A percentile compares a stretch with the other conserved stretches of the same genome.
Evolutionary conservation across 2,113 vertebrate genomes (phyloP).

Genomic region (Abramis brama): DNA sequence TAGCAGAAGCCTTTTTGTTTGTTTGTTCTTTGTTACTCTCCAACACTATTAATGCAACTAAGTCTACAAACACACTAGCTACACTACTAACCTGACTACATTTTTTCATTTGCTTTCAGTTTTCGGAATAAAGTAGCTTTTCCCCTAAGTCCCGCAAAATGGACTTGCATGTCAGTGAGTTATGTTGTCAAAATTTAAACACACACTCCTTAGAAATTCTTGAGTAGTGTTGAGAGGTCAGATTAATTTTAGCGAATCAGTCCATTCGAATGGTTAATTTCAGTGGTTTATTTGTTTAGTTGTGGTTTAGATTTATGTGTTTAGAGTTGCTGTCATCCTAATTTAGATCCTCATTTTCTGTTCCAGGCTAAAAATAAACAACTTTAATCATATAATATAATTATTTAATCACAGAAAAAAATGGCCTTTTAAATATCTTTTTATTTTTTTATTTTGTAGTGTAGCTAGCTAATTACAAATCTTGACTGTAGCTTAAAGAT

Average conservation of each 20-base stretch:
- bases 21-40: background rate
- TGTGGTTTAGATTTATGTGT: background rate
- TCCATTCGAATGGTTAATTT: background rate
- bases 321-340: background rate
- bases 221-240: conserved; percentile 1
- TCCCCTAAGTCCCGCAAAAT: background rate
- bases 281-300: background rate
- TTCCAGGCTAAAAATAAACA: background rate
- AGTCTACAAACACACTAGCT: background rate
- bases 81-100: background rate
- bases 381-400: too few relatives aligned
- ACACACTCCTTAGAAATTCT: background rate
- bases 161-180: background rate
- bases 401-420: background rate
- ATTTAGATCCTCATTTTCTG: background rate
- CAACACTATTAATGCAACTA: too few relatives aligned
- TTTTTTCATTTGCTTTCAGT: background rate
- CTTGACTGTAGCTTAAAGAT: background rate
- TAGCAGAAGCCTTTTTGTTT: background rate
- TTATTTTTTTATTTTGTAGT: background rate
- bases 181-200: background rate
- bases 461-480: background rate
- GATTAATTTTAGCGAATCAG: background rate
- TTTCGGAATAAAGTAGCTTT: background rate
- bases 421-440: background rate